Percentiles rank a stretch among this genome's conserved stretches.
Conservation (phyloP, 1,140 invertebrate genomes). For the Drosophila ogumai region DNA sequence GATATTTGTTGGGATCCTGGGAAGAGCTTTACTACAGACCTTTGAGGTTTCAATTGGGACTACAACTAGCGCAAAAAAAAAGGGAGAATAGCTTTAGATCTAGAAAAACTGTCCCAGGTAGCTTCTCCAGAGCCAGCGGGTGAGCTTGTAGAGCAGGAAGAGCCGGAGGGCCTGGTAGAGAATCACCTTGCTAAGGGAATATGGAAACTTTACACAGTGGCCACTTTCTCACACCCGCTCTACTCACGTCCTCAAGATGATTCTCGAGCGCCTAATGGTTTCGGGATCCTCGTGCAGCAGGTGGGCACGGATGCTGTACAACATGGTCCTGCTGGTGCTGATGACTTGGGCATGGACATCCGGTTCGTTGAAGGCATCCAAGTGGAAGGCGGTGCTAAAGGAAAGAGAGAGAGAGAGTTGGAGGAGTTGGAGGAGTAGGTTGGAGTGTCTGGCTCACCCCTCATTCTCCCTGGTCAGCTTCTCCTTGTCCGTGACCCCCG, state of each 20-base stretch:
- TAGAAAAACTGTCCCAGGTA: slow-evolving; percentile 25
- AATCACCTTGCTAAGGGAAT: slow-evolving; percentile 44
- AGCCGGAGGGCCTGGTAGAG: slow-evolving; percentile 47
- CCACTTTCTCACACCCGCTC: no score
- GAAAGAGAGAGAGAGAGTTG: no score
- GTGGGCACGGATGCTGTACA: slow-evolving; percentile 61
- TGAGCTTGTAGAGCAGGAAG: slow-evolving; percentile 64
- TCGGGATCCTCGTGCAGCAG: slow-evolving; percentile 57
- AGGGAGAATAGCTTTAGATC: background rate
- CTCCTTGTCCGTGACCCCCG: slow-evolving; percentile 45
- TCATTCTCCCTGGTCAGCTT: slow-evolving; percentile 6
- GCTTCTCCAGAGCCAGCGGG: slow-evolving; percentile 54
- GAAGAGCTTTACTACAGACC: background rate
- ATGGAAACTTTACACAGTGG: no score
- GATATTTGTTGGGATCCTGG: background rate
- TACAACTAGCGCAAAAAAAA: slow-evolving; percentile 2
- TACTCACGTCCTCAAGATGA: slow-evolving; percentile 52
- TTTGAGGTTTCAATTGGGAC: no score
- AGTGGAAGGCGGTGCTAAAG: slow-evolving; percentile 50
- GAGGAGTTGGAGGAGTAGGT: no score
- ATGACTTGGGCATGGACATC: slow-evolving; percentile 12
- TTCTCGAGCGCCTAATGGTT: slow-evolving; percentile 36
- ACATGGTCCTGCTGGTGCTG: slow-evolving; percentile 34
- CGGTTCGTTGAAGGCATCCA: slow-evolving; percentile 13
- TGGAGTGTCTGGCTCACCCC: slow-evolving; percentile 18